A percentile compares a stretch with the other conserved stretches of the same genome.
These are phyloP conservation scores for Coregonus sp. DNA, from an alignment of 2,797 vertebrate genomes.

Conservation along the genomic window DNA sequence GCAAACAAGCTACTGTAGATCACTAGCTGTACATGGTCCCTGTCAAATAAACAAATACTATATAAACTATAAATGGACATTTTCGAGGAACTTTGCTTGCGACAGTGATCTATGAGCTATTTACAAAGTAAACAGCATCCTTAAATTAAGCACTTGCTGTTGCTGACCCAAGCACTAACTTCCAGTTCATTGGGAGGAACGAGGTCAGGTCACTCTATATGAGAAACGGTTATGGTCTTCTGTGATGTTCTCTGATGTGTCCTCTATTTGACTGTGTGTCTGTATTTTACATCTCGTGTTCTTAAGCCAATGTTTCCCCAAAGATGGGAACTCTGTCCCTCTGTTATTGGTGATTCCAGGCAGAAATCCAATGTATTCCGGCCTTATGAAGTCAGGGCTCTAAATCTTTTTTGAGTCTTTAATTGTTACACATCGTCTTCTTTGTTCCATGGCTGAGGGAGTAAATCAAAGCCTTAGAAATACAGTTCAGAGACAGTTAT, in stretches of 20 bases:
- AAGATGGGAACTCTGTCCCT: constrained; percentile 11
- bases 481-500: background rate
- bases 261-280: background rate
- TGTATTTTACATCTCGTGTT: background rate
- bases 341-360: background rate
- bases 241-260: background rate
- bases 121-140: too few relatives aligned
- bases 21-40: background rate
- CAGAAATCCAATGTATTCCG: background rate
- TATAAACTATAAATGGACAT: too few relatives aligned
- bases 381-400: background rate
- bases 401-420: background rate
- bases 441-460: background rate
- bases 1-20: background rate
- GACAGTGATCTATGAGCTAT: background rate
- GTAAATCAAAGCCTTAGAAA: background rate
- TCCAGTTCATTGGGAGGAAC: background rate
- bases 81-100: background rate
- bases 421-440: background rate
- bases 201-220: background rate
- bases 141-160: background rate
- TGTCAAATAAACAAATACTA: background rate
- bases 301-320: background rate
- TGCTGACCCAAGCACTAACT: background rate
- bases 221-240: background rate